A percentile compares a stretch with the other conserved stretches of the same genome.
These are phyloP conservation scores for Charanyca ferruginea DNA, from an alignment of 2,888 invertebrate species.

Conservation along the genomic window DNA sequence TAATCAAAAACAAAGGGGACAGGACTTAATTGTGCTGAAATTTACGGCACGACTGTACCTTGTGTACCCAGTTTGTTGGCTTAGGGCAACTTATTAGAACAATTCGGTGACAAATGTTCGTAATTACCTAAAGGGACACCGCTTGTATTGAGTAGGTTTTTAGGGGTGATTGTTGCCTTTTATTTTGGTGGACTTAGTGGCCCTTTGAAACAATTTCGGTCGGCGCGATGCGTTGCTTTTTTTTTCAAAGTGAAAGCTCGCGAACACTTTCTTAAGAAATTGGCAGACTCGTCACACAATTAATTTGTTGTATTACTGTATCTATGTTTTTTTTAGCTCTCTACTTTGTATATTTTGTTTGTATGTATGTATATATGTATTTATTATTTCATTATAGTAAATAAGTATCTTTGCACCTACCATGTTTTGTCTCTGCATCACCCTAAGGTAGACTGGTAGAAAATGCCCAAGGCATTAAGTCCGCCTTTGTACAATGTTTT, in stretches of 20 bases:
- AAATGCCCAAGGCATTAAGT: too few species aligned
- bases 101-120: constrained; percentile 64
- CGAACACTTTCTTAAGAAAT: too few species aligned
- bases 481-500: too few species aligned
- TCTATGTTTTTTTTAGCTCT: too few species aligned
- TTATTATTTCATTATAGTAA: too few species aligned
- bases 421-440: too few species aligned
- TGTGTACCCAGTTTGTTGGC: constrained; percentile 62
- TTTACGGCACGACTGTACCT: constrained; percentile 66
- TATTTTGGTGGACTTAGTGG: constrained; percentile 25
- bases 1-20: constrained; percentile 75
- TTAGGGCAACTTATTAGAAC: constrained; percentile 68
- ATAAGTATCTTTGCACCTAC: too few species aligned
- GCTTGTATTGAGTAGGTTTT: constrained; percentile 55
- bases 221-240: constrained; percentile 1
- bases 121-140: constrained; percentile 60
- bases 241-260: background rate
- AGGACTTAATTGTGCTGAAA: constrained; percentile 74
- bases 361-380: too few species aligned
- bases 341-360: too few species aligned
- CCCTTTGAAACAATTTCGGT: constrained; percentile 6
- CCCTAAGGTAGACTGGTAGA: too few species aligned
- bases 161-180: constrained; percentile 42
- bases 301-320: too few species aligned
- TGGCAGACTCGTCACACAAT: too few species aligned